phyloP scores from a whole-genome alignment of 2,113 vertebrate species.

The Pterophyllum scalare region DNA sequence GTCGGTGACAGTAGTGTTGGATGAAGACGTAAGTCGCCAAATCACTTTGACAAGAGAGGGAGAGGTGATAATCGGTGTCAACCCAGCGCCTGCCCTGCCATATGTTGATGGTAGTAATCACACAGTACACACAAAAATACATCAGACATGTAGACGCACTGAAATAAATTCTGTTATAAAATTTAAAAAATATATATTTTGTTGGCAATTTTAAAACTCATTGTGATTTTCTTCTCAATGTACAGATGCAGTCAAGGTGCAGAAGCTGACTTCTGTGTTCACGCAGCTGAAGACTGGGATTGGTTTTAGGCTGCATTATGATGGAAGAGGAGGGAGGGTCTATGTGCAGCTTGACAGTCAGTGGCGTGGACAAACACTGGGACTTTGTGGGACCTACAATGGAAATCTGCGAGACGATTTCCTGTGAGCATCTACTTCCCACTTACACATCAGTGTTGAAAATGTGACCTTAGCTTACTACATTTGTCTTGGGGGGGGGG shows the following conservation, averaged over 20 bases:
- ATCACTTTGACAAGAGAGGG: slow-evolving; percentile 91
- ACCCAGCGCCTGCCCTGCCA: slow-evolving; percentile 84
- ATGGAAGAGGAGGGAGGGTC: slow-evolving; percentile 88
- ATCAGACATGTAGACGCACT: background rate
- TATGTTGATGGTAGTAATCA: slow-evolving; percentile 83
- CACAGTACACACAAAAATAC: background rate
- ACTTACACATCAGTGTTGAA: background rate
- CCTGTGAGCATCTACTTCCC: slow-evolving; percentile 83
- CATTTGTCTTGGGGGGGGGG: slow-evolving; percentile 20
- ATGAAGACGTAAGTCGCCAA: slow-evolving; percentile 92
- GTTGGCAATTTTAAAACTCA: background rate
- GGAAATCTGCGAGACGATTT: slow-evolving; percentile 98
- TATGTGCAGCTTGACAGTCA: slow-evolving; percentile 89
- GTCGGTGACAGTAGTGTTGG: slow-evolving; percentile 92
- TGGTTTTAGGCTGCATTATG: slow-evolving; percentile 91
- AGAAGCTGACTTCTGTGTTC: slow-evolving; percentile 91
- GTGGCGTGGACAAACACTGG: slow-evolving; percentile 91
- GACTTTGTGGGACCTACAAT: slow-evolving; percentile 96
- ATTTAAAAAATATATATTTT: too few species aligned
- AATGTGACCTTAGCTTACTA: background rate
- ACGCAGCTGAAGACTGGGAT: slow-evolving; percentile 89
- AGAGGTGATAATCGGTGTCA: slow-evolving; percentile 87
- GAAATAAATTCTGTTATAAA: too few species aligned
- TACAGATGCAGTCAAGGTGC: slow-evolving; percentile 87
- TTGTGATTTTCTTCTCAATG: background rate